A percentile compares a stretch with the other conserved stretches of the same genome.
These are phyloP conservation scores for Eupithecia insigniata DNA, from an alignment of 2,888 invertebrate species.

Conservation along the genomic window DNA sequence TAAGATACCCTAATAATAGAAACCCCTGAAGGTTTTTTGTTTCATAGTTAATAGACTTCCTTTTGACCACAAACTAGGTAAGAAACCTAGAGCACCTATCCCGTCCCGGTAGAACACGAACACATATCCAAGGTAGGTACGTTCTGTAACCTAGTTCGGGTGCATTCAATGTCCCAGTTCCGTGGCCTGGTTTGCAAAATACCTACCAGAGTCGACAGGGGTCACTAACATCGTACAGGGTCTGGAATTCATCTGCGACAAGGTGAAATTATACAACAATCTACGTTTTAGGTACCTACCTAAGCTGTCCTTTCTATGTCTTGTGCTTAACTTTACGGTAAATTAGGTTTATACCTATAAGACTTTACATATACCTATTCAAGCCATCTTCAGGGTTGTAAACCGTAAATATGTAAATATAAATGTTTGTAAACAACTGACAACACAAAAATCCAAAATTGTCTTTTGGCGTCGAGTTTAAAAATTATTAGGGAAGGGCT, in stretches of 20 bases:
- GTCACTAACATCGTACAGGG: neutral
- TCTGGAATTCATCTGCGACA: neutral
- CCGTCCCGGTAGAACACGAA: slow-evolving; percentile 10
- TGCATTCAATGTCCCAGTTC: slow-evolving; percentile 68
- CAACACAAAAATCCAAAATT: too few species aligned
- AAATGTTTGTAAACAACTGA: too few species aligned
- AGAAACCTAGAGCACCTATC: neutral
- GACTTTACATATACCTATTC: too few species aligned
- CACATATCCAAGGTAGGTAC: slow-evolving; percentile 10
- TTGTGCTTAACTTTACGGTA: neutral
- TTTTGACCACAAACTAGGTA: too few species aligned
- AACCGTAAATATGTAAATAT: too few species aligned
- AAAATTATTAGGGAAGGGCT: too few species aligned
- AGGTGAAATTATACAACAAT: neutral
- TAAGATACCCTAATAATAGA: too few species aligned
- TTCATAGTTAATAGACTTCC: too few species aligned
- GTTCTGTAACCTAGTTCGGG: slow-evolving; percentile 60
- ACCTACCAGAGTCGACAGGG: slow-evolving; percentile 45
- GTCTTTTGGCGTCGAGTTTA: too few species aligned
- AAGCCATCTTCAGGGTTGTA: too few species aligned
- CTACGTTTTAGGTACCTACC: neutral
- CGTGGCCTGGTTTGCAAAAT: slow-evolving; percentile 61
- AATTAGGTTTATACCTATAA: too few species aligned
- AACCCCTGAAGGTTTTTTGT: too few species aligned
- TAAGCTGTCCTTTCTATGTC: neutral